Percentiles rank a stretch among this genome's conserved stretches.
Conservation (phyloP, 2,113 vertebrate genomes). For the Pituophis catenifer region DNA sequence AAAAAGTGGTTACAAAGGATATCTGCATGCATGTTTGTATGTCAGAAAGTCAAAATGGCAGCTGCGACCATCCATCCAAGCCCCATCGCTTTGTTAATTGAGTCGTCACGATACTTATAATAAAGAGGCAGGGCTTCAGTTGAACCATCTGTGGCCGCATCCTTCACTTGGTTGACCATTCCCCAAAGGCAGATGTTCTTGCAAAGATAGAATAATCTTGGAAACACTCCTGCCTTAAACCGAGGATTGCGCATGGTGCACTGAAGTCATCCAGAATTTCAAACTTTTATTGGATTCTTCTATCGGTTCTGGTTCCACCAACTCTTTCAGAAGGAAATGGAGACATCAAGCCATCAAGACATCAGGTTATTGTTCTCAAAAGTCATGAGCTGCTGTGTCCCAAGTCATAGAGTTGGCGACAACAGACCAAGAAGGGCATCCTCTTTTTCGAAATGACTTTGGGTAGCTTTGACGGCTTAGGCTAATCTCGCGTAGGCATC, state of each 20-base stretch:
- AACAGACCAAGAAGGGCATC: background rate
- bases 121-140: background rate
- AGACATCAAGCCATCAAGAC: background rate
- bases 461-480: slow-evolving; percentile 42
- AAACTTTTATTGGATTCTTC: background rate
- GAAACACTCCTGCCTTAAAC: background rate
- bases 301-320: background rate
- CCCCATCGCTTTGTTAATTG: background rate
- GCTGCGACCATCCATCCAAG: background rate
- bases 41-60: background rate
- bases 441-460: slow-evolving; percentile 13
- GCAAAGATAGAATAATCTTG: background rate
- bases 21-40: background rate
- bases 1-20: background rate
- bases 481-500: slow-evolving; percentile 41
- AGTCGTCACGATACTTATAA: background rate
- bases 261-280: background rate
- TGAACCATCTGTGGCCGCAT: background rate
- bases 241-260: background rate
- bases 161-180: background rate
- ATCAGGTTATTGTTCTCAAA: background rate
- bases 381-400: accelerated
- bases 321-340: background rate
- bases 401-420: background rate
- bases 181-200: background rate